These are phyloP conservation scores for Echinarachnius parma DNA, from an alignment of 53 echinoderm and acorn worm species.

Conservation along the genomic window DNA sequence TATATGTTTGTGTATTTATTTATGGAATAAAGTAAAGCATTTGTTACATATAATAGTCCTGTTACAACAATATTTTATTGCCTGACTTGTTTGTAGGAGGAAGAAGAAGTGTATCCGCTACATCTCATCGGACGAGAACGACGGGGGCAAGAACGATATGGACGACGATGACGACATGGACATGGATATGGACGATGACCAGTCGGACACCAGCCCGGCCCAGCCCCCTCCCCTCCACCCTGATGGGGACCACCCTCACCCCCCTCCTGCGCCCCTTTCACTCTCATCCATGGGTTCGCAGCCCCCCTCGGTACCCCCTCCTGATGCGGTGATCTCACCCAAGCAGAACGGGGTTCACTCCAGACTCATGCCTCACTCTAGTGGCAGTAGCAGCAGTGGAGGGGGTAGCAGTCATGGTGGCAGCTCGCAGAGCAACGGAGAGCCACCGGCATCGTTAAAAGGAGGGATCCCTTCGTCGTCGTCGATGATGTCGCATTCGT, in stretches of 20 bases:
- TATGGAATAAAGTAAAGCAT: too few species aligned
- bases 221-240: conserved; percentile 43
- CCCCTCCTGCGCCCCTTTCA: conserved; percentile 32
- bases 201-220: conserved; percentile 29
- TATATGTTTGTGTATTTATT: too few species aligned
- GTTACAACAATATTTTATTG: too few species aligned
- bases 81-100: too few species aligned
- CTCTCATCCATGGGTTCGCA: background rate
- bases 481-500: conserved; percentile 14
- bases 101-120: conserved; percentile 99
- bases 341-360: conserved; percentile 44
- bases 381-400: conserved; percentile 34
- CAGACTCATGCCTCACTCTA: conserved; percentile 20
- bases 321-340: conserved; percentile 31
- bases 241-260: conserved; percentile 60
- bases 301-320: conserved; percentile 22
- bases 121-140: conserved; percentile 81
- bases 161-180: conserved; percentile 73
- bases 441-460: conserved; percentile 42
- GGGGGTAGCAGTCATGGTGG: conserved; percentile 31
- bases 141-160: conserved; percentile 66
- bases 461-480: conserved; percentile 30
- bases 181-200: conserved; percentile 61
- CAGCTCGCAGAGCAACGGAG: conserved; percentile 51
- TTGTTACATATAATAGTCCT: too few species aligned